Evolutionary conservation across 2,797 vertebrate species (phyloP), one percentile per base, ranked within the genome.

Genomic region (Arrhamphus sclerolepis): DNA sequence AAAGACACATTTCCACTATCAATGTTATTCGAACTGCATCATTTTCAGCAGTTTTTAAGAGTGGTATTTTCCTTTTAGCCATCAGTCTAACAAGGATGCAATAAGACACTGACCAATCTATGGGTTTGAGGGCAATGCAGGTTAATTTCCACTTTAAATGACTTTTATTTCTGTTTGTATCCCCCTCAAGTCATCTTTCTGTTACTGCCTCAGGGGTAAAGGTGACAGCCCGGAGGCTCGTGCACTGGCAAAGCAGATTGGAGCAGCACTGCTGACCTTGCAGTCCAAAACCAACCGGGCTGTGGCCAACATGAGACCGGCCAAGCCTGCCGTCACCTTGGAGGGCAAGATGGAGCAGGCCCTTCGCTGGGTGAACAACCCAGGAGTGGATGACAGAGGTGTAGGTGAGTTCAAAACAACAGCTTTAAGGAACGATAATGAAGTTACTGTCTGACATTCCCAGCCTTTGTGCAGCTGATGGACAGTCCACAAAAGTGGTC

Each of bases 271-370:
- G 67, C 93, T 98, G 87, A 99, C 94, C 59, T 88, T 99, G 57
- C 98, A 99, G 90, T 94, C 94, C 66, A 99, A 99, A 89, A 96
- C 96, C 52, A 98, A 96, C 85, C 93, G 91, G n/a, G 96, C 95
- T 5, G 96, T 99, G 74, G 96, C 95, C 65, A 98, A 96, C 83
- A 98, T 95, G 58, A 94, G 97, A 56, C 98, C 98, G 0, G 92
- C 95, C 70, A 99, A 99, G 80, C 94, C 97, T 46, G 97, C 97
- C 1, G 91, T 98, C 51, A 97, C 97, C 64, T 84, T 98, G 67
- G 97, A 98, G 78, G 98, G 98, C 55, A 99, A 99, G 89, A 98
- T 99, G 80, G 98, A 99, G 70, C 98, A 98, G 87, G 98, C 98
- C 7, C 94, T 97, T 3, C 93, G 96, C 65, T 99, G 98, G 98